A percentile compares a stretch with the other conserved stretches of the same genome.
Evolutionary conservation across 2,113 vertebrate species (phyloP).

Genomic region (Cyanistes caeruleus): DNA sequence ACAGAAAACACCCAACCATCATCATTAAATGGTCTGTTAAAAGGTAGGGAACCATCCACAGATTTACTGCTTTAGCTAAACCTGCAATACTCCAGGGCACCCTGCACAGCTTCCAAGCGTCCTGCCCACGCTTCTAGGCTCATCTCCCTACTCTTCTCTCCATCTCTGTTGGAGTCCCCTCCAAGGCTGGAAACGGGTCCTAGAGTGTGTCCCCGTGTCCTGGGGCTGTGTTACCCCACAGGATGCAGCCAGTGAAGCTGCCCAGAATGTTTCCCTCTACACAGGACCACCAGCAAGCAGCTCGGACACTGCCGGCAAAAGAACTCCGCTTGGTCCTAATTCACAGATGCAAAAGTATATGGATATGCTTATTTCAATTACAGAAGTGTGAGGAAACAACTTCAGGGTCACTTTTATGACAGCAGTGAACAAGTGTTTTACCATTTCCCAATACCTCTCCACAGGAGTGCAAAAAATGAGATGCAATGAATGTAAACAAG

Average conservation of each 20-base stretch:
- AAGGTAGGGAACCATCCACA: background rate
- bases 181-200: background rate
- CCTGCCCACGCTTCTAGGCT: background rate
- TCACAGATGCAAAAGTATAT: background rate
- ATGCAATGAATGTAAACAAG: background rate
- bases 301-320: rapidly evolving
- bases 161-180: rapidly evolving
- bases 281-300: rapidly evolving
- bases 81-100: background rate
- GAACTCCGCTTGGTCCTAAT: rapidly evolving
- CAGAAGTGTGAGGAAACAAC: background rate
- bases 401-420: background rate
- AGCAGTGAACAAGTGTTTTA: background rate
- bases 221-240: background rate
- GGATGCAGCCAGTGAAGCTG: background rate
- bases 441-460: rapidly evolving
- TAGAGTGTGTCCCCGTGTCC: background rate
- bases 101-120: background rate
- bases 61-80: background rate
- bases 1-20: background rate
- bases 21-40: background rate
- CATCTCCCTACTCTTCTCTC: background rate
- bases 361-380: background rate
- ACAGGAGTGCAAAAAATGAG: background rate
- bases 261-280: background rate